A percentile compares a stretch with the other conserved stretches of the same genome.
These are phyloP conservation scores for Festucalex cinctus DNA, from an alignment of 2,113 vertebrate species.

Conservation along the genomic window DNA sequence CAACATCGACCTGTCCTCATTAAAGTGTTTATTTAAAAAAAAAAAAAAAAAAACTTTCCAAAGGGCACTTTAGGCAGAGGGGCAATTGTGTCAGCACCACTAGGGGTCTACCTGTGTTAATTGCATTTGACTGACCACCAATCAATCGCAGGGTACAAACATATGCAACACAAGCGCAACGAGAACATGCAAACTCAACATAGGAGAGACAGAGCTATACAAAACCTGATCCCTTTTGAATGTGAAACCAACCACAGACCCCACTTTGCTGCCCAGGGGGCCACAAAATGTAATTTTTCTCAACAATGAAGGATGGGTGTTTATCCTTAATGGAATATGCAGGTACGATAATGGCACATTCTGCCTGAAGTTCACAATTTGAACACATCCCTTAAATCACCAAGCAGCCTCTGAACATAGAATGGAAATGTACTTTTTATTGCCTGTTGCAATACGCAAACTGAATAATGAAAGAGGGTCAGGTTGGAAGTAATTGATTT, in stretches of 20 bases:
- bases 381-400: neutral
- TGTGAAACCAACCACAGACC: neutral
- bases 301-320: neutral
- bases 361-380: neutral
- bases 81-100: no score
- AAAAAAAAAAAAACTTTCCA: no score
- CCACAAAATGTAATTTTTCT: neutral
- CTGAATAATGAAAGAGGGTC: conserved; percentile 24
- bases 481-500: conserved; percentile 48
- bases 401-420: neutral
- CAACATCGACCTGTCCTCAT: no score
- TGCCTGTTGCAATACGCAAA: conserved; percentile 2
- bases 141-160: no score
- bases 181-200: neutral
- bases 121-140: no score
- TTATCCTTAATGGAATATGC: neutral
- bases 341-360: neutral
- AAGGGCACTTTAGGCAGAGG: no score
- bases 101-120: no score
- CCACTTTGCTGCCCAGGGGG: neutral
- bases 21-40: no score
- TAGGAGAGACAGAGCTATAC: neutral
- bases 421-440: conserved; percentile 12
- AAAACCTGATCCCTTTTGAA: neutral
- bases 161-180: neutral